phyloP scores from a whole-genome alignment of 2,113 vertebrate genomes.

The Megalops atlanticus region DNA sequence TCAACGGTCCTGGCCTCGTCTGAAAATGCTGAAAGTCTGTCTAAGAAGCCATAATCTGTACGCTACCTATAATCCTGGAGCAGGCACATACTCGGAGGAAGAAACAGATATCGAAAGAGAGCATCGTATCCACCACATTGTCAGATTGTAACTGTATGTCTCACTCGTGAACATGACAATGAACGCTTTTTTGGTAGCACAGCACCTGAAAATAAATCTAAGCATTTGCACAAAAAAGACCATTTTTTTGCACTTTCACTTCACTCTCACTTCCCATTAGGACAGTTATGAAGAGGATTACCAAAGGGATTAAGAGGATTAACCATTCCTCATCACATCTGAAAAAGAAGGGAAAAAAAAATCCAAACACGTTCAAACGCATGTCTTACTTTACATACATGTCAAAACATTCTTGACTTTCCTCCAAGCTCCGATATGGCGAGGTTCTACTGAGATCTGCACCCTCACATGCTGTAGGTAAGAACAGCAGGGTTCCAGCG shows the following conservation, averaged over 20 bases:
- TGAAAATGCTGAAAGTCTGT: constrained; percentile 1
- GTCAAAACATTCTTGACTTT: constrained; percentile 16
- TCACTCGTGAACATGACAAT: not conserved
- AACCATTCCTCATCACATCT: constrained; percentile 40
- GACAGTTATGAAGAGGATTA: constrained; percentile 60
- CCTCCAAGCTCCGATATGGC: not conserved
- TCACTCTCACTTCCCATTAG: constrained; percentile 43
- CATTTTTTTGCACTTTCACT: constrained; percentile 24
- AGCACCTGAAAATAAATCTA: constrained; percentile 15
- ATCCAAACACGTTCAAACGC: not conserved
- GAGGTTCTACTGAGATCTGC: not conserved
- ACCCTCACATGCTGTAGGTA: not conserved
- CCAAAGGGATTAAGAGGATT: constrained; percentile 51
- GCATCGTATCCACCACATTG: too few relatives aligned
- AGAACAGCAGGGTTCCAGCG: constrained; percentile 2
- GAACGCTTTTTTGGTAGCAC: not conserved
- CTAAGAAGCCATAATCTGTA: constrained; percentile 7
- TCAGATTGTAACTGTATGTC: not conserved
- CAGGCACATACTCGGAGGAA: not conserved
- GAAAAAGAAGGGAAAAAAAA: constrained; percentile 26
- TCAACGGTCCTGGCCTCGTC: constrained; percentile 1
- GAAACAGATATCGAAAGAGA: not conserved
- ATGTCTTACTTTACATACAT: constrained; percentile 24
- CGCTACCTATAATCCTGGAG: constrained; percentile 18
- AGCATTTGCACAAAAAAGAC: constrained; percentile 27